A percentile compares a stretch with the other conserved stretches of the same genome.
These are phyloP conservation scores for Chrosomus eos DNA, from an alignment of 2,797 vertebrate species.

Conservation along the genomic window DNA sequence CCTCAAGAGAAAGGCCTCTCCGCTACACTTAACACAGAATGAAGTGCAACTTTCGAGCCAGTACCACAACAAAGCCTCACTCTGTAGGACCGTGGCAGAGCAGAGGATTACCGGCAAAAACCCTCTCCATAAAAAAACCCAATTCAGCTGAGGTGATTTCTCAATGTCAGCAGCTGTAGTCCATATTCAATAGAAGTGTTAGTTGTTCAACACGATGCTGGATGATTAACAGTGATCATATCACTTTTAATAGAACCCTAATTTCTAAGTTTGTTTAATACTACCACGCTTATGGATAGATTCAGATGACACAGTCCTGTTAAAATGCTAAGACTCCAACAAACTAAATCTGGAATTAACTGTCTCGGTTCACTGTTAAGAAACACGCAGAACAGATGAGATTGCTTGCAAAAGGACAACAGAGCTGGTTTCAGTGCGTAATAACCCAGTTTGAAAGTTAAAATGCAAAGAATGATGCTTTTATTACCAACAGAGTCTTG, in stretches of 20 bases:
- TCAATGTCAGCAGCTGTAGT: conserved; percentile 53
- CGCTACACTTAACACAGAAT: conserved; percentile 59
- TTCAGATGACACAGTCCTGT: too few species aligned
- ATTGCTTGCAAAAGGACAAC: too few species aligned
- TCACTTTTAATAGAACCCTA: conserved; percentile 50
- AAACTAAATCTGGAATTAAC: too few species aligned
- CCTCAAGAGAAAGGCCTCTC: conserved; percentile 46
- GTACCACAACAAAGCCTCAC: conserved; percentile 54
- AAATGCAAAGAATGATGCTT: too few species aligned
- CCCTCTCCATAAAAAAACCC: conserved; percentile 51
- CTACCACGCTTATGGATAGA: too few species aligned
- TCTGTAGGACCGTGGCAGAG: conserved; percentile 23
- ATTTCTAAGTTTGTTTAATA: too few species aligned
- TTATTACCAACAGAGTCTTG: too few species aligned
- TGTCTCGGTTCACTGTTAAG: too few species aligned
- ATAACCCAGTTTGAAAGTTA: too few species aligned
- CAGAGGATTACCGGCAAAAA: conserved; percentile 48
- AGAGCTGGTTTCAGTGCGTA: too few species aligned
- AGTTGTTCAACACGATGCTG: conserved; percentile 18
- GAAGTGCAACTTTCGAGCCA: conserved; percentile 59
- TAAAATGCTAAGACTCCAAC: too few species aligned
- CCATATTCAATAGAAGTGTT: conserved; percentile 49
- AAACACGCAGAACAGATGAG: too few species aligned
- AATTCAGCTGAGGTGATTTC: conserved; percentile 34
- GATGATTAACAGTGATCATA: conserved; percentile 48